These are phyloP conservation scores for Neoascia interrupta DNA, from an alignment of 2,888 invertebrate species.

Conservation along the genomic window DNA sequence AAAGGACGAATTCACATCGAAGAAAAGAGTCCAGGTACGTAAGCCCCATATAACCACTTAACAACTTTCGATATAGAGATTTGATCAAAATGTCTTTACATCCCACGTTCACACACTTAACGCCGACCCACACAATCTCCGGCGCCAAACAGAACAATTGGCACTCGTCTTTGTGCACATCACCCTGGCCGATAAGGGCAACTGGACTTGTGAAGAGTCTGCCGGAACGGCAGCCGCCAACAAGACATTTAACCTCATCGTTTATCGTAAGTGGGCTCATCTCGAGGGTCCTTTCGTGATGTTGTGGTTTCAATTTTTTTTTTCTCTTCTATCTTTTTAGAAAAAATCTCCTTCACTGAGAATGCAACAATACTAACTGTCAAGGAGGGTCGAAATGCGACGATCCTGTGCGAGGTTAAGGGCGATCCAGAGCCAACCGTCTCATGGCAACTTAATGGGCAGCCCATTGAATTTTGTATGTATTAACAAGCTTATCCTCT, in stretches of 20 bases:
- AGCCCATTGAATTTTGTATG: slow-evolving; percentile 73
- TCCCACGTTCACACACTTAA: no score
- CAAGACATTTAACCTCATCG: slow-evolving; percentile 78
- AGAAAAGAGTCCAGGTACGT: slow-evolving; percentile 74
- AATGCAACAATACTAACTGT: slow-evolving; percentile 81
- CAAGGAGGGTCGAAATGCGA: slow-evolving; percentile 80
- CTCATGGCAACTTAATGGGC: slow-evolving; percentile 80
- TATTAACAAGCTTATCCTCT: no score
- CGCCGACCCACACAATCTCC: no score
- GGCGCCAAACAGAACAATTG: slow-evolving; percentile 77
- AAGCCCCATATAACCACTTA: not conserved
- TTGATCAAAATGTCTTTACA: no score
- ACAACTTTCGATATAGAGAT: not conserved
- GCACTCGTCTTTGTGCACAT: slow-evolving; percentile 81
- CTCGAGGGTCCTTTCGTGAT: not conserved
- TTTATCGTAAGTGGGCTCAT: slow-evolving; percentile 78
- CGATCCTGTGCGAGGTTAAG: slow-evolving; percentile 79
- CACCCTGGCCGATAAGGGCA: slow-evolving; percentile 80
- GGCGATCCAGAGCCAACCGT: slow-evolving; percentile 80
- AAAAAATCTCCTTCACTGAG: slow-evolving; percentile 82
- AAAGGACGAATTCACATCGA: slow-evolving; percentile 80
- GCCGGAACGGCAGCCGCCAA: slow-evolving; percentile 69
- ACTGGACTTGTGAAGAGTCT: slow-evolving; percentile 80
- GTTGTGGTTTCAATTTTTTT: slow-evolving; percentile 3
- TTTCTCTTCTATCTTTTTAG: slow-evolving; percentile 74